phyloP scores from a whole-genome alignment of 2,113 vertebrate species.

The Pedionomus torquatus region DNA sequence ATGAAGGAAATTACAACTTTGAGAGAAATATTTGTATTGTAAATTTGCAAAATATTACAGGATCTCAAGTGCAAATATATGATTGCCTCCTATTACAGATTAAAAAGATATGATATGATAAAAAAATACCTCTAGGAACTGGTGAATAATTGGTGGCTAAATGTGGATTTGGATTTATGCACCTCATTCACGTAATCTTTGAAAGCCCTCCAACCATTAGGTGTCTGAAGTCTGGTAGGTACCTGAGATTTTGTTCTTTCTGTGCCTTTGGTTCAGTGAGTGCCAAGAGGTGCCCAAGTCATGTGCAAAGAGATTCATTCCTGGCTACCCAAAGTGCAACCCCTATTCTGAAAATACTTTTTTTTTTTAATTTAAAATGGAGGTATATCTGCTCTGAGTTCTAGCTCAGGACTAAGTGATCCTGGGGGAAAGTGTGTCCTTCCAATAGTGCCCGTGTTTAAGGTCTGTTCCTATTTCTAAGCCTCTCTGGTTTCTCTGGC shows the following conservation, averaged over 20 bases:
- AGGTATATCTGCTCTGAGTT: neutral
- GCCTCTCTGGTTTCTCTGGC: neutral
- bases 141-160: neutral
- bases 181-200: neutral
- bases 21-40: constrained; percentile 38
- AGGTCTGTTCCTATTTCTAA: neutral
- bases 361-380: neutral
- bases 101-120: neutral
- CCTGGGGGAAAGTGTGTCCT: neutral
- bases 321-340: neutral
- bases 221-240: neutral
- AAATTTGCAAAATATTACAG: constrained; percentile 13
- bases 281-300: neutral
- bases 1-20: constrained; percentile 55
- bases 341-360: neutral
- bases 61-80: neutral
- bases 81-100: neutral
- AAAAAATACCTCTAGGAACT: neutral
- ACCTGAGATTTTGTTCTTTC: neutral
- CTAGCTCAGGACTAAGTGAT: neutral
- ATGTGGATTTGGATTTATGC: neutral
- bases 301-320: neutral
- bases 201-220: neutral
- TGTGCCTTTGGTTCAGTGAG: neutral
- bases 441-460: neutral